Conservation (phyloP, 2,113 vertebrate genomes). For the Eupsittula cactorum region DNA sequence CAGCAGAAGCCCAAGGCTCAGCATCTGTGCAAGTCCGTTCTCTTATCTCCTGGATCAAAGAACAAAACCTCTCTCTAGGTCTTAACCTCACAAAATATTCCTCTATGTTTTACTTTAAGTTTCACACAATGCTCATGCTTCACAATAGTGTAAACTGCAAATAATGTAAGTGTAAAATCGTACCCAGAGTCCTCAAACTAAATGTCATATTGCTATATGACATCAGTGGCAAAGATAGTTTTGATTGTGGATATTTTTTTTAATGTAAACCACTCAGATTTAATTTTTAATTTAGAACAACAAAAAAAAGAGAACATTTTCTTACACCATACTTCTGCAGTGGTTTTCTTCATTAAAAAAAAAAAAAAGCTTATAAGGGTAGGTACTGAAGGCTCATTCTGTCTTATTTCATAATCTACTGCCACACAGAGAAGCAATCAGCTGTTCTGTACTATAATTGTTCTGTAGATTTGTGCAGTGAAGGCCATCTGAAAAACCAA, state of each 20-base stretch:
- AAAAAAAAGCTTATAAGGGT: rapidly evolving
- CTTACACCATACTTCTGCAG: neutral
- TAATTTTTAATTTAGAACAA: neutral
- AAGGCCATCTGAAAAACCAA: conserved; percentile 10
- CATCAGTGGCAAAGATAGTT: neutral
- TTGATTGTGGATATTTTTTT: neutral
- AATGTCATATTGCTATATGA: neutral
- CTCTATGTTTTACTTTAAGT: neutral
- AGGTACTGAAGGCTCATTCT: neutral
- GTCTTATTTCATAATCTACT: neutral
- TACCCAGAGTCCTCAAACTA: neutral
- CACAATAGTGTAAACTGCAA: neutral
- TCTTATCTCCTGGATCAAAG: conserved; percentile 32
- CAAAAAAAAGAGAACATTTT: neutral
- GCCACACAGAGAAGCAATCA: neutral
- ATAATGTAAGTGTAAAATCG: neutral
- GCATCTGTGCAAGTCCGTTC: neutral
- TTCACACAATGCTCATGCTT: neutral
- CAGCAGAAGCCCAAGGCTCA: neutral
- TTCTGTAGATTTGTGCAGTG: neutral
- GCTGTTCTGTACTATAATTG: neutral
- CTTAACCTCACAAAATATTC: conserved; percentile 15
- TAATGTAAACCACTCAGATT: rapidly evolving
- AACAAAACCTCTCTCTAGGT: conserved; percentile 44
- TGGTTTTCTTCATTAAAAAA: neutral